phyloP scores from a whole-genome alignment of 2,888 invertebrate species.

The Thereva unica region DNA sequence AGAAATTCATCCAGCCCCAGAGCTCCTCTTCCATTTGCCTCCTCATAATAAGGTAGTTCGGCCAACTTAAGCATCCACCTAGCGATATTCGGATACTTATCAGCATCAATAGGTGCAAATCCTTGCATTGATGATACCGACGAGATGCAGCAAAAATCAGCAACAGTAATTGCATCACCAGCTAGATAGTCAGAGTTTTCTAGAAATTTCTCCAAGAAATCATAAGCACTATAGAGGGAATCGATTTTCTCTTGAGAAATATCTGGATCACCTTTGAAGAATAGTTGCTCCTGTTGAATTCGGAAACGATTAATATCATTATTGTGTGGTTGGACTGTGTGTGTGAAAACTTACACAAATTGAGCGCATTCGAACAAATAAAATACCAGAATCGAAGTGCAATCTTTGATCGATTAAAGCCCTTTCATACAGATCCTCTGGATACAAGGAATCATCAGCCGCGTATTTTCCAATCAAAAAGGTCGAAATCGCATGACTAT shows the following conservation, averaged over 20 bases:
- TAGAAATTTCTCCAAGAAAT: constrained; percentile 46
- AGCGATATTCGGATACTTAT: constrained; percentile 38
- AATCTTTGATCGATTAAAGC: constrained; percentile 52
- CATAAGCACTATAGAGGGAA: constrained; percentile 41
- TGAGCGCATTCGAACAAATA: constrained; percentile 50
- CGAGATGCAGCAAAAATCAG: constrained; percentile 39
- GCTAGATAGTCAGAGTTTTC: constrained; percentile 39
- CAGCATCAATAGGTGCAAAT: constrained; percentile 36
- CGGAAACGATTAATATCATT: not conserved
- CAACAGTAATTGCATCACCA: constrained; percentile 39
- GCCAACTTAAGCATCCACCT: constrained; percentile 43
- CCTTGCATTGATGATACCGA: constrained; percentile 35
- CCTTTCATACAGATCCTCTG: constrained; percentile 51
- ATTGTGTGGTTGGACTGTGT: not conserved
- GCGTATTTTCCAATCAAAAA: constrained; percentile 62
- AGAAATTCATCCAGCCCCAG: constrained; percentile 21
- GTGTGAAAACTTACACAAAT: constrained; percentile 41
- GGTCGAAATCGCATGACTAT: constrained; percentile 60
- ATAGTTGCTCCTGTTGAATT: constrained; percentile 25
- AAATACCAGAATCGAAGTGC: constrained; percentile 53
- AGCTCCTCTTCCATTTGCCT: constrained; percentile 35
- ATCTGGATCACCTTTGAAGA: constrained; percentile 6
- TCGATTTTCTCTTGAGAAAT: constrained; percentile 41
- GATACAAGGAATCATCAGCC: constrained; percentile 61
- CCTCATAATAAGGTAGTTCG: constrained; percentile 36